Evolutionary conservation across 2,888 invertebrate genomes (phyloP).

Genomic region (Limnephilus rhombicus): DNA sequence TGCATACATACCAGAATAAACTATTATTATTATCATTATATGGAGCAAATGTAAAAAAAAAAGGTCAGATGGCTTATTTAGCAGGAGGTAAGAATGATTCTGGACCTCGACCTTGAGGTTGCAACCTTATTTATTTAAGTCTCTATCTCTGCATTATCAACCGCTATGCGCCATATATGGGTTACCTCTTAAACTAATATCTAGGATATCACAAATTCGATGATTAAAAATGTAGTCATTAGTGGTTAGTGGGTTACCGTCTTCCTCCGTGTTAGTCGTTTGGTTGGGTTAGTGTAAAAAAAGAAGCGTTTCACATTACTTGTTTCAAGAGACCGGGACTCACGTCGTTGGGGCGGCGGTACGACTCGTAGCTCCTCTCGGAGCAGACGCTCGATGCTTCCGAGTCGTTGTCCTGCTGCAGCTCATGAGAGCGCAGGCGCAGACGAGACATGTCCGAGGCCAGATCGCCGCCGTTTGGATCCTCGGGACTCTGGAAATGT

Average conservation of each 20-base stretch:
- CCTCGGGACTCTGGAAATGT: conserved; percentile 76
- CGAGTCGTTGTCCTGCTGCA: conserved; percentile 88
- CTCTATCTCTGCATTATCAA: no score
- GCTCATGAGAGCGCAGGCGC: conserved; percentile 69
- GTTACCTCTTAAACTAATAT: no score
- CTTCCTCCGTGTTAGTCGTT: not conserved
- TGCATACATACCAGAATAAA: no score
- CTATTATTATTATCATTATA: no score
- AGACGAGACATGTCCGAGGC: conserved; percentile 70
- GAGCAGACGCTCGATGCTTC: conserved; percentile 98
- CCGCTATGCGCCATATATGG: no score
- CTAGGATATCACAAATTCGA: not conserved
- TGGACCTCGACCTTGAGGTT: no score
- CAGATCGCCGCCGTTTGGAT: conserved; percentile 68
- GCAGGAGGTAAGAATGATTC: no score
- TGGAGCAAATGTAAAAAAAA: no score
- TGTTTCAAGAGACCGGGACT: conserved; percentile 70
- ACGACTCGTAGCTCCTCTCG: conserved; percentile 91
- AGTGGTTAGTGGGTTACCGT: not conserved
- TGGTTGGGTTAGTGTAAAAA: not conserved
- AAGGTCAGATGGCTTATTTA: no score
- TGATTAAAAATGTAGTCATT: not conserved
- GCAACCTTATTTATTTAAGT: no score
- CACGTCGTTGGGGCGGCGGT: conserved; percentile 88
- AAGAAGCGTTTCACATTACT: conserved; percentile 66